Evolutionary conservation across 2,888 invertebrate genomes (phyloP), one percentile per base, ranked within the genome.

Genomic region (Drosophila paramelanica): DNA sequence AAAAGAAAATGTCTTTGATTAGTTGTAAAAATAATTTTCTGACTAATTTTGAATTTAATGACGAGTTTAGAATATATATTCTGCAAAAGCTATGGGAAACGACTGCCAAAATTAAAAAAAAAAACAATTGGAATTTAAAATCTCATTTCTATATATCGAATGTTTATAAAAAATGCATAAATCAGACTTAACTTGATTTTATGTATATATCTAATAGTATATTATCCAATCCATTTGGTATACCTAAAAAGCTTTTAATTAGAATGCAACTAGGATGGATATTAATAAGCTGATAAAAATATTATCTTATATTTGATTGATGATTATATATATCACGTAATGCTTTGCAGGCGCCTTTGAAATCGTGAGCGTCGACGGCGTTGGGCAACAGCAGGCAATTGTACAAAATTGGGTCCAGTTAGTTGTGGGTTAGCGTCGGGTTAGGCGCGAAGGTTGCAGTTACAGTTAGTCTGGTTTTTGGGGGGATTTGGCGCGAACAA

Each of bases 321-420:
- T 36, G 6, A 43, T 17, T 17, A 6, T 25, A 7, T 0, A 51
- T 33, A 31, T 5, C n/a, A 14, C 27, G 8, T 31, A 14, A 49
- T 64, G 50, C 45, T 13, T 67, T 64, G 55, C 65, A 39, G 38
- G 53, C 23, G 17, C 33, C 25, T 67, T 50, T 5, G 7, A 25
- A 17, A 8, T 41, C 13, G 45, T 10, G 6, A 39, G 45, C 50
- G 14, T 61, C 55, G 55, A 49, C 52, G 36, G 56, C 72, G 51
- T 17, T 17, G 39, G 27, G n/a, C 45, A 55, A 61, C 67, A 61
- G 43, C 53, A 67, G 67, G 61, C 59, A 60, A 50, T 57, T 59
- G 41, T 55, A 64, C 52, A 11, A 17, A 17, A 6, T 56, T 59
- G 23, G 56, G 51, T 72, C 60, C 67, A 3, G 43, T 72, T 73